Percentiles rank a stretch among this genome's conserved stretches.
Conservation (phyloP, 2,113 vertebrate species). For the Hirundichthys speculiger region DNA sequence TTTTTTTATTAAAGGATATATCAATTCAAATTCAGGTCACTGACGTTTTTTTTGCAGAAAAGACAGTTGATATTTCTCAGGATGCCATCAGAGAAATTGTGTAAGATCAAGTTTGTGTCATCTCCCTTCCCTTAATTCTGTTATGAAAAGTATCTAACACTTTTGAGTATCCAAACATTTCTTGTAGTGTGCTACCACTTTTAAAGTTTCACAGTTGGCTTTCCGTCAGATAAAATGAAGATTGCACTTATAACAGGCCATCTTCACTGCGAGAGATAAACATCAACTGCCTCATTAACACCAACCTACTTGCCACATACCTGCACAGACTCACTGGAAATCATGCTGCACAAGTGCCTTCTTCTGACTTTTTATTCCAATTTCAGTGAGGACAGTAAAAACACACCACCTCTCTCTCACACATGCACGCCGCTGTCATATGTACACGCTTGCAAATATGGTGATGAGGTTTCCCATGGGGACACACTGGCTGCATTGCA, state of each 20-base stretch:
- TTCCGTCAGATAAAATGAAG: slow-evolving; percentile 3
- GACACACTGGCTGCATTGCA: slow-evolving; percentile 27
- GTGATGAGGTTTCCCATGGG: slow-evolving; percentile 45
- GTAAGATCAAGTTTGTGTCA: slow-evolving; percentile 2
- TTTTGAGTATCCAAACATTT: not conserved
- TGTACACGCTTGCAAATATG: slow-evolving; percentile 18
- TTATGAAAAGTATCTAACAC: not conserved
- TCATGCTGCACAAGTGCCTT: slow-evolving; percentile 20
- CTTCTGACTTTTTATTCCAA: slow-evolving; percentile 34
- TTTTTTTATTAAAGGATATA: too few species aligned
- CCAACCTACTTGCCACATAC: not conserved
- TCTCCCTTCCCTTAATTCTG: slow-evolving; percentile 11
- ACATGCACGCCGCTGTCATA: not conserved
- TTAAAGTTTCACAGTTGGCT: not conserved
- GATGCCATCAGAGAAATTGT: not conserved
- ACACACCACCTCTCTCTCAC: slow-evolving; percentile 24
- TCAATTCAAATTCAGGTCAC: not conserved
- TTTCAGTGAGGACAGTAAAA: slow-evolving; percentile 40
- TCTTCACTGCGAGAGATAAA: slow-evolving; percentile 12
- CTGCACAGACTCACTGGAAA: not conserved
- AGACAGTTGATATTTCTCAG: slow-evolving; percentile 23
- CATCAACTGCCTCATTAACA: slow-evolving; percentile 8
- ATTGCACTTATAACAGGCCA: not conserved
- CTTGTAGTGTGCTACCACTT: not conserved
- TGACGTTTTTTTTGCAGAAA: slow-evolving; percentile 7